A percentile compares a stretch with the other conserved stretches of the same genome.
Evolutionary conservation across 2,888 invertebrate species (phyloP).

Genomic region (Chrysolina oricalcia): DNA sequence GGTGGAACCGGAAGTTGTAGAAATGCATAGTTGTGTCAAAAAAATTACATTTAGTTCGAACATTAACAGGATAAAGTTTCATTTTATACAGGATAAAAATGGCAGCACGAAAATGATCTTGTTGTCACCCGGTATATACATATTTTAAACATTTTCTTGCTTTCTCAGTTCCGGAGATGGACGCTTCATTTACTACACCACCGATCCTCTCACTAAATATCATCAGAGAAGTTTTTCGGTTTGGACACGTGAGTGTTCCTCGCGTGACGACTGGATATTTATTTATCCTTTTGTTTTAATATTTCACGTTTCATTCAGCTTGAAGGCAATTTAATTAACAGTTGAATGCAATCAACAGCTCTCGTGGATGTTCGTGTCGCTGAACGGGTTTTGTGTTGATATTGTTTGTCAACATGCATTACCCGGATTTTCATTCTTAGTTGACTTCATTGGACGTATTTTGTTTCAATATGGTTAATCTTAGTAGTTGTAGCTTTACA

Average conservation of each 20-base stretch:
- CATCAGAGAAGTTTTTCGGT: neutral
- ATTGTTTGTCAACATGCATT: conserved; percentile 7
- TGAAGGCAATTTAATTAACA: conserved; percentile 57
- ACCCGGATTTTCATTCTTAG: neutral
- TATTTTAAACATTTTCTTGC: too few relatives aligned
- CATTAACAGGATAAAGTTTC: too few relatives aligned
- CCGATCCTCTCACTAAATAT: neutral
- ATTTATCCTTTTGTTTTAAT: conserved; percentile 53
- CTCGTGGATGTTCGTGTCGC: conserved; percentile 13
- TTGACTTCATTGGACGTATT: neutral
- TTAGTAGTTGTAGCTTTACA: neutral
- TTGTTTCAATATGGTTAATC: neutral
- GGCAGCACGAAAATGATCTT: too few relatives aligned
- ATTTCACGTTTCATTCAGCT: conserved; percentile 55
- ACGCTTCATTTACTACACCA: neutral
- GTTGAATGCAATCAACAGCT: conserved; percentile 58
- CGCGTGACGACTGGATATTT: conserved; percentile 58
- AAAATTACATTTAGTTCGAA: too few relatives aligned
- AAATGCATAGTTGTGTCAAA: too few relatives aligned
- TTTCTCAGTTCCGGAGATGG: too few relatives aligned
- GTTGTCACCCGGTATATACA: too few relatives aligned
- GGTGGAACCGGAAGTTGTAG: too few relatives aligned
- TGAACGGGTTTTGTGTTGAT: conserved; percentile 10
- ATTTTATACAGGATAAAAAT: too few relatives aligned
- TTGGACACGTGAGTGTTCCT: conserved; percentile 32